Conservation (phyloP, 2,113 vertebrate species). For the Platichthys stellatus region DNA sequence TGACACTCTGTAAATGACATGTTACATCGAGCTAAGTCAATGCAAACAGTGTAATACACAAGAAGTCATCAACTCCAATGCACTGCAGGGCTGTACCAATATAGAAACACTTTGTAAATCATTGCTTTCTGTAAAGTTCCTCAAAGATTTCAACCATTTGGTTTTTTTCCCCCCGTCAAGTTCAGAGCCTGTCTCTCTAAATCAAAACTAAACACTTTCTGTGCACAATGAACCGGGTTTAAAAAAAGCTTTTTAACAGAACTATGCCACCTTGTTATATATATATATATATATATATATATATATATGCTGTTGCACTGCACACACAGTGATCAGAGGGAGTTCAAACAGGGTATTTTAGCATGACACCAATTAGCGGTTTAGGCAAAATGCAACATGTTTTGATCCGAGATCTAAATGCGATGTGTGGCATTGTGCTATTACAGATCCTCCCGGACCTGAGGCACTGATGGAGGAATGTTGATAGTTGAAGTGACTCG, state of each 20-base stretch:
- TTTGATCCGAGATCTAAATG: constrained; percentile 60
- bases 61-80: background rate
- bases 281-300: background rate
- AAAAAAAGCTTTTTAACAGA: constrained; percentile 16
- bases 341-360: constrained; percentile 66
- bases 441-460: constrained; percentile 53
- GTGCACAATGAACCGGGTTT: constrained; percentile 3
- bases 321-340: constrained; percentile 22
- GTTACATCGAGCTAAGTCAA: background rate
- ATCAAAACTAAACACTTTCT: too few relatives aligned
- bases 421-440: constrained; percentile 41
- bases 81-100: too few relatives aligned
- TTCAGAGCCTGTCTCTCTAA: constrained; percentile 2
- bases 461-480: constrained; percentile 44
- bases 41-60: background rate
- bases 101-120: background rate
- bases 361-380: constrained; percentile 63
- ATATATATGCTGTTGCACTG: constrained; percentile 11
- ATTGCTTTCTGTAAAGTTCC: constrained; percentile 15
- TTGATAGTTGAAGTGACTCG: constrained; percentile 63
- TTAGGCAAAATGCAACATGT: constrained; percentile 47
- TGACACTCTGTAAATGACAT: constrained; percentile 10
- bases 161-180: constrained; percentile 25
- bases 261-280: too few relatives aligned
- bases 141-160: background rate